Evolutionary conservation across 1,140 invertebrate species (phyloP).

Genomic region (Drosophila pseudoobscura): DNA sequence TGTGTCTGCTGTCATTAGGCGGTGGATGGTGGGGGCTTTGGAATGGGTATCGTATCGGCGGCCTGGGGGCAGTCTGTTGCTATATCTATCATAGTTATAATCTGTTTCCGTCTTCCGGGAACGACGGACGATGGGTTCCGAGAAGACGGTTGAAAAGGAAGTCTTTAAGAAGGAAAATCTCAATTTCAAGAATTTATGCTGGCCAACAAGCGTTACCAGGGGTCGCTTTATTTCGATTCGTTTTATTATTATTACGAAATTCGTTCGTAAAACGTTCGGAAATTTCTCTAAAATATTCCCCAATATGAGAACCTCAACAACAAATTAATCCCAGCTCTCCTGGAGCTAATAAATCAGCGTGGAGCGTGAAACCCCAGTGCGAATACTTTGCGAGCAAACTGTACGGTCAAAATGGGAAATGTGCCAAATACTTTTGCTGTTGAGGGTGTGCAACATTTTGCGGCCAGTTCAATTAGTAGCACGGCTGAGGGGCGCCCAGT

Average conservation of each 20-base stretch:
- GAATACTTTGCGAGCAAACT: conserved; percentile 1
- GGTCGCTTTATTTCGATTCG: too few species aligned
- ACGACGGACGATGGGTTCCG: too few species aligned
- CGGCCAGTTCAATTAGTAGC: conserved; percentile 70
- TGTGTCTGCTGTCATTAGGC: conserved; percentile 64
- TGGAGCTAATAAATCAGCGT: too few species aligned
- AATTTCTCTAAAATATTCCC: too few species aligned
- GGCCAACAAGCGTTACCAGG: too few species aligned
- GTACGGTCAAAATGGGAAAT: conserved; percentile 28
- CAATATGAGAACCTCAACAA: too few species aligned
- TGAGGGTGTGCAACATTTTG: conserved; percentile 38
- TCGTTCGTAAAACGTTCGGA: neutral
- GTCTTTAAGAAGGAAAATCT: too few species aligned
- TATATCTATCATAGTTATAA: conserved; percentile 42
- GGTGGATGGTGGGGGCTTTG: neutral
- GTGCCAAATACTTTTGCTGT: conserved; percentile 21
- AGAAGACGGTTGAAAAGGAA: too few species aligned
- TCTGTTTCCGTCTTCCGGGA: conserved; percentile 4
- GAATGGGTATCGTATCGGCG: neutral
- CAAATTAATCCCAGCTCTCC: too few species aligned
- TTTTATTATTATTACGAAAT: too few species aligned
- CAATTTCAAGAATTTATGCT: too few species aligned
- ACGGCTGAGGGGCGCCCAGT: conserved; percentile 36
- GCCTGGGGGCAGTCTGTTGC: conserved; percentile 2
- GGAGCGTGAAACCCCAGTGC: too few species aligned